phyloP scores from a whole-genome alignment of 2,888 invertebrate species.

The Nymphalis c-album region DNA sequence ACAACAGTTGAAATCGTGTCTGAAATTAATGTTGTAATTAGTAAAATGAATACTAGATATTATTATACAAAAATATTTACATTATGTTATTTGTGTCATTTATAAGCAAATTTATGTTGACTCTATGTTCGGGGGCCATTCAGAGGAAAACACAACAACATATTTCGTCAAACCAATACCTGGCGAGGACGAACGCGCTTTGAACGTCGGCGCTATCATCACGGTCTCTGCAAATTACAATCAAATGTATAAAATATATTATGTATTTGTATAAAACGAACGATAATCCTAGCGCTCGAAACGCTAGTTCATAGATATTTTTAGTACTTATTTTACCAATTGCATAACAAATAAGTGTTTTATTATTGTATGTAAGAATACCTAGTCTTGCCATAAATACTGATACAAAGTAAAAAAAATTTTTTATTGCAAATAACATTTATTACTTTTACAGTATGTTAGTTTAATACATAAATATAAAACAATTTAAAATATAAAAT shows the following conservation, averaged over 20 bases:
- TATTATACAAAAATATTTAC: neutral
- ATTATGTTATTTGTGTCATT: neutral
- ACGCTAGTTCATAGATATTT: too few relatives aligned
- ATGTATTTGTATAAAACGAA: slow-evolving; percentile 10
- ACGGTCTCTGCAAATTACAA: slow-evolving; percentile 84
- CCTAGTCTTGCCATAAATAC: too few relatives aligned
- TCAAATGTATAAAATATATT: slow-evolving; percentile 49
- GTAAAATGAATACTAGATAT: neutral
- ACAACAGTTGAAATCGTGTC: slow-evolving; percentile 3
- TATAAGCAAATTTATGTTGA: slow-evolving; percentile 17
- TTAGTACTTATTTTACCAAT: too few relatives aligned
- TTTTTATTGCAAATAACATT: too few relatives aligned
- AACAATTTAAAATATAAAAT: too few relatives aligned
- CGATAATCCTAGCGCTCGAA: too few relatives aligned
- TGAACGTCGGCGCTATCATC: slow-evolving; percentile 90
- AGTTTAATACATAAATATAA: too few relatives aligned
- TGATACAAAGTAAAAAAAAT: too few relatives aligned
- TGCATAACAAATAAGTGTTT: too few relatives aligned
- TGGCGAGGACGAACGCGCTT: slow-evolving; percentile 88
- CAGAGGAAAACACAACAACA: slow-evolving; percentile 38
- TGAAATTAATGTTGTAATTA: slow-evolving; percentile 7
- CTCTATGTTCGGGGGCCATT: slow-evolving; percentile 19
- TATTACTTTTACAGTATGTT: too few relatives aligned
- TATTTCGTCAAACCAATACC: slow-evolving; percentile 73
- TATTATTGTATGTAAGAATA: too few relatives aligned